phyloP scores from a whole-genome alignment of 2,113 vertebrate species.

The Urocynchramus pylzowi region DNA sequence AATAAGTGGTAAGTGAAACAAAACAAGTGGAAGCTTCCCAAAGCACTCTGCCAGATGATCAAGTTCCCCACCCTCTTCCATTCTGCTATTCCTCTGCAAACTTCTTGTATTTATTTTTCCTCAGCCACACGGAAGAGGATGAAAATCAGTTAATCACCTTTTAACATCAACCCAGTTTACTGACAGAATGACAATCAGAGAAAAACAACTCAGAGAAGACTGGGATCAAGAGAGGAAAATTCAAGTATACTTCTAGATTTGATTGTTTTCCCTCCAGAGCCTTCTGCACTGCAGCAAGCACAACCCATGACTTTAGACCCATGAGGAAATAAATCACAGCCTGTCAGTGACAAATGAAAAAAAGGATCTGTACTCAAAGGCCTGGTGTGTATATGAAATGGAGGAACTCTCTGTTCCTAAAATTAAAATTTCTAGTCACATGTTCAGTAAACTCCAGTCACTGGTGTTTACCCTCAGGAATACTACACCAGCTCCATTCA shows the following conservation, averaged over 20 bases:
- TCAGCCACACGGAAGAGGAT: neutral
- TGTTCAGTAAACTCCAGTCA: neutral
- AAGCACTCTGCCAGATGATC: neutral
- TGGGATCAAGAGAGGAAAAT: neutral
- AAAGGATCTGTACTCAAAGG: neutral
- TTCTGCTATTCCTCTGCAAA: neutral
- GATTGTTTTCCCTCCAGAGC: neutral
- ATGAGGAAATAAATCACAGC: slow-evolving; percentile 48
- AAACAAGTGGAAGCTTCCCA: neutral
- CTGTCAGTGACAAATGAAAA: slow-evolving; percentile 6
- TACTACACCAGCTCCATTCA: neutral
- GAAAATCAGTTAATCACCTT: neutral
- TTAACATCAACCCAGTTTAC: neutral
- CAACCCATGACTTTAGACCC: neutral
- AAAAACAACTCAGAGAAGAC: neutral
- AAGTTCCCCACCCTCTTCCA: neutral
- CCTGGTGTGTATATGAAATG: neutral
- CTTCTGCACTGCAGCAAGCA: neutral
- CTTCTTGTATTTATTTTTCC: neutral
- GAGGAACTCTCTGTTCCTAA: neutral
- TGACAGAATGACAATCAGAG: neutral
- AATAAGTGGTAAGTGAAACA: neutral
- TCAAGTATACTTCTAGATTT: neutral
- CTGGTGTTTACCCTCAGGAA: neutral
- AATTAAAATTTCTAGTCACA: neutral